phyloP scores from a whole-genome alignment of 1,140 invertebrate genomes.

The Brachionus paranguensis region DNA sequence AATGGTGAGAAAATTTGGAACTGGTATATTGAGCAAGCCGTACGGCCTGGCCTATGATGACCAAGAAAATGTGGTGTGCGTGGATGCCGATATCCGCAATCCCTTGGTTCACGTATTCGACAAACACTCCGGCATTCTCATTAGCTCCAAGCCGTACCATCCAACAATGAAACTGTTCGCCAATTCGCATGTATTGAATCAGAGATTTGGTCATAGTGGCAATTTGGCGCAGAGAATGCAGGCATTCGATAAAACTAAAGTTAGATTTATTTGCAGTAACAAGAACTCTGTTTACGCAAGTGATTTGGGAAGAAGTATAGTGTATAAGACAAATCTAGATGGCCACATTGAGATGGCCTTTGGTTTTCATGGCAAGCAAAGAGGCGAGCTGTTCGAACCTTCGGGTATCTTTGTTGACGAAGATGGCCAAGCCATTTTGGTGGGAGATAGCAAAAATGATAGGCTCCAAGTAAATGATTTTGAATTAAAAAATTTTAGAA shows the following conservation, averaged over 20 bases:
- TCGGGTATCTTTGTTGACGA: constrained; percentile 22
- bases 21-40: background rate
- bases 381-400: background rate
- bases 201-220: background rate
- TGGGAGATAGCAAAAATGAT: constrained; percentile 37
- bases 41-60: constrained; percentile 17
- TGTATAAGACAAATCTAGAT: constrained; percentile 15
- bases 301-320: constrained; percentile 33
- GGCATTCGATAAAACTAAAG: constrained; percentile 27
- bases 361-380: background rate
- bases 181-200: background rate
- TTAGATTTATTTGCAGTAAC: constrained; percentile 2
- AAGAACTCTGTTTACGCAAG: constrained; percentile 12
- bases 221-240: background rate
- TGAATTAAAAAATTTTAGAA: background rate
- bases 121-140: background rate
- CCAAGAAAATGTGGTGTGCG: background rate
- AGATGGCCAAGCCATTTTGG: constrained; percentile 7
- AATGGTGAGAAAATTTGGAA: constrained; percentile 1
- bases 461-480: constrained; percentile 7
- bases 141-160: background rate
- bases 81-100: background rate
- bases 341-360: constrained; percentile 21
- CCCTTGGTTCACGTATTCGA: background rate
- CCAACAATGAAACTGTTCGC: background rate